A percentile compares a stretch with the other conserved stretches of the same genome.
Evolutionary conservation across 2,113 vertebrate species (phyloP).

Genomic region (Gobiocypris rarus): DNA sequence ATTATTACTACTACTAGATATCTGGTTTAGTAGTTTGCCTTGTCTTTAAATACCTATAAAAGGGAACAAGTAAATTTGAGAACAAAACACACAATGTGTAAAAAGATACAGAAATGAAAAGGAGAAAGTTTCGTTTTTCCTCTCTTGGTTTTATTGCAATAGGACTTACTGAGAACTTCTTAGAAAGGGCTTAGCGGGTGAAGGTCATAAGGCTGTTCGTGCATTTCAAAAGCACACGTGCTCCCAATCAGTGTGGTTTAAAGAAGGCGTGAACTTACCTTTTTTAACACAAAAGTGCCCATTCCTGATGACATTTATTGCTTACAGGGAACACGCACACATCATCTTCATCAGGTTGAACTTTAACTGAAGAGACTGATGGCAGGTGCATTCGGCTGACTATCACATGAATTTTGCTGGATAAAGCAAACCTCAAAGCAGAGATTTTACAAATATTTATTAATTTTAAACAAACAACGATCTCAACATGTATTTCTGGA

Average conservation of each 20-base stretch:
- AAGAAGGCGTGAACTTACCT: constrained; percentile 32
- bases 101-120: neutral
- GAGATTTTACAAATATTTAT: neutral
- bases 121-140: neutral
- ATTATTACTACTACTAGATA: too few relatives aligned
- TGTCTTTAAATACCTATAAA: neutral
- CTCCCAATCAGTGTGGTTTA: neutral
- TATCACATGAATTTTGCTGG: neutral
- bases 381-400: neutral
- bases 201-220: constrained; percentile 25
- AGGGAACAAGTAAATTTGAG: neutral
- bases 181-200: neutral
- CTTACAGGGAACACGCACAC: neutral
- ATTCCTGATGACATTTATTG: constrained; percentile 19
- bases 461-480: neutral
- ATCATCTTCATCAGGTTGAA: constrained; percentile 6
- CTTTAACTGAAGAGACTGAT: neutral
- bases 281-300: neutral
- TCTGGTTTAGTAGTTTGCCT: neutral
- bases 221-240: neutral
- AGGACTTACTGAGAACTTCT: neutral
- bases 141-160: neutral
- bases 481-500: constrained; percentile 23
- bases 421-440: neutral
- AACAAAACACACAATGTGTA: too few relatives aligned